Evolutionary conservation across 1,140 invertebrate genomes (phyloP).

Genomic region (Nebria ingens): DNA sequence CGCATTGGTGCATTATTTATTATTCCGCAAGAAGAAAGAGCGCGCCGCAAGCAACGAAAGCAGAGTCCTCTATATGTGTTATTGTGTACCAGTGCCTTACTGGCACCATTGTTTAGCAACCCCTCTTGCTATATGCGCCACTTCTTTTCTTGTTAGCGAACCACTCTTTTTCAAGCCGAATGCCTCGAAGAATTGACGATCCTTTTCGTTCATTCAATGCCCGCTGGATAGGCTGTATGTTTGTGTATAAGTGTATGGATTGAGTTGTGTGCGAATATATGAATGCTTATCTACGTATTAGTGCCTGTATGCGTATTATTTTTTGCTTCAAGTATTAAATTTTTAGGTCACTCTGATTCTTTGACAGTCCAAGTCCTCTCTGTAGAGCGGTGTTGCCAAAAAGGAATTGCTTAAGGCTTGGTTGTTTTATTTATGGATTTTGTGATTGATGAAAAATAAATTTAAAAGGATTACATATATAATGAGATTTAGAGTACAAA

Average conservation of each 20-base stretch:
- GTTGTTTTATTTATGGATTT: no score
- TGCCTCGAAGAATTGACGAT: not conserved
- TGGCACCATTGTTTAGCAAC: not conserved
- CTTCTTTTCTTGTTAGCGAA: not conserved
- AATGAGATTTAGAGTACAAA: no score
- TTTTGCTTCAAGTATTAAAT: not conserved
- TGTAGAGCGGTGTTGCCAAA: not conserved
- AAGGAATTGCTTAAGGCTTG: not conserved
- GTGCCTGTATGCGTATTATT: not conserved
- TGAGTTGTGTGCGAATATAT: no score
- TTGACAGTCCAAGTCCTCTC: not conserved
- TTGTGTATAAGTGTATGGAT: no score
- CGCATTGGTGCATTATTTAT: not conserved
- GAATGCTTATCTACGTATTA: no score
- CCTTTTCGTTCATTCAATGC: not conserved
- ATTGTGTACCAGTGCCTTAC: not conserved
- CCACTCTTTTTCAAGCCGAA: not conserved
- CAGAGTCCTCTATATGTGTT: not conserved
- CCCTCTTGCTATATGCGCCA: not conserved
- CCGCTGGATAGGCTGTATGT: no score
- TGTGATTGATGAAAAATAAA: no score
- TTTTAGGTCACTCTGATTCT: not conserved
- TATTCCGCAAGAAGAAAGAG: not conserved
- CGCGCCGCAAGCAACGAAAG: no score
- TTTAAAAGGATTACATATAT: no score